Percentiles rank a stretch among this genome's conserved stretches.
phyloP scores from a whole-genome alignment of 2,888 invertebrate species.

The Scrobipalpa costella region DNA sequence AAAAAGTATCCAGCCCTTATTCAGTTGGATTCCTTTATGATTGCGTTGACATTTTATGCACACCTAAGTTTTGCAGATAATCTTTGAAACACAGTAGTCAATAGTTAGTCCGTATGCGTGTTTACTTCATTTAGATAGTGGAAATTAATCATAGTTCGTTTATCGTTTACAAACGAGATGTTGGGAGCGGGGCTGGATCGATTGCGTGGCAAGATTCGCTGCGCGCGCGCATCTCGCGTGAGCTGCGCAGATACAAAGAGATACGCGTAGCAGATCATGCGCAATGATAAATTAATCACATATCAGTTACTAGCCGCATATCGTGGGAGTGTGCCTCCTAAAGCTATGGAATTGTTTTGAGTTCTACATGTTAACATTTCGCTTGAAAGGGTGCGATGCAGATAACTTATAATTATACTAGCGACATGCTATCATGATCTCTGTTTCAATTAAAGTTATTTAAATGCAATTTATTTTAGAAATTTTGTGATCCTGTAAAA shows the following conservation, averaged over 20 bases:
- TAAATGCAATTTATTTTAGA: not conserved
- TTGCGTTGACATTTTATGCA: slow-evolving; percentile 37
- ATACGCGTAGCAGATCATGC: slow-evolving; percentile 66
- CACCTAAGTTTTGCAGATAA: slow-evolving; percentile 27
- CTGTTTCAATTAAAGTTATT: not conserved
- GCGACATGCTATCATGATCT: not conserved
- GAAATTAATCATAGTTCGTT: slow-evolving; percentile 59
- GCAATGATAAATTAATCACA: slow-evolving; percentile 71
- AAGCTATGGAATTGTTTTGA: slow-evolving; percentile 32
- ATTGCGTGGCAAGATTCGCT: slow-evolving; percentile 58
- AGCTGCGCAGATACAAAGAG: slow-evolving; percentile 62
- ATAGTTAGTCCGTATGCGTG: slow-evolving; percentile 27
- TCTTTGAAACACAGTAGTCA: slow-evolving; percentile 28
- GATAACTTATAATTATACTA: not conserved
- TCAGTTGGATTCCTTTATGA: slow-evolving; percentile 32
- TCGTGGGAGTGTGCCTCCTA: slow-evolving; percentile 55
- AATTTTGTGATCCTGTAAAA: no score
- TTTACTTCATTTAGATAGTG: slow-evolving; percentile 46
- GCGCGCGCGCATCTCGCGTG: slow-evolving; percentile 54
- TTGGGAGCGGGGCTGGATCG: slow-evolving; percentile 43
- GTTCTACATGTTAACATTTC: slow-evolving; percentile 1
- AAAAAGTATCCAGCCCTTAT: slow-evolving; percentile 1
- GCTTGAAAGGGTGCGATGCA: slow-evolving; percentile 9
- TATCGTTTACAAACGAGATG: slow-evolving; percentile 54
- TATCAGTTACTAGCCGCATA: slow-evolving; percentile 64